Percentiles rank a stretch among this genome's conserved stretches.
These are phyloP conservation scores for Leucania comma DNA, from an alignment of 2,888 invertebrate species.

Conservation along the genomic window DNA sequence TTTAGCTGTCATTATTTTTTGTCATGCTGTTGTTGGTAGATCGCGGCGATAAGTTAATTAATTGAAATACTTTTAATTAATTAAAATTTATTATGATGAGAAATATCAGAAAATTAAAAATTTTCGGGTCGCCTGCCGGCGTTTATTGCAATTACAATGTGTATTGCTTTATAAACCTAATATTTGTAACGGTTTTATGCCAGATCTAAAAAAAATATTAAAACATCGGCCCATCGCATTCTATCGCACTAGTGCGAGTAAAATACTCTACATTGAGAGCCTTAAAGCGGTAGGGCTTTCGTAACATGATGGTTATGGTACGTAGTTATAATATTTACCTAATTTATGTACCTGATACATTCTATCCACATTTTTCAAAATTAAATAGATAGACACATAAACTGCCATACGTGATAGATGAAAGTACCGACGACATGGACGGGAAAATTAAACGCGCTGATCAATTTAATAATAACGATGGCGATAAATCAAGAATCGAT, in stretches of 20 bases:
- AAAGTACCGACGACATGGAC: conserved; percentile 24
- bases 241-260: no score
- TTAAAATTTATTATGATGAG: conserved; percentile 44
- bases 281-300: no score
- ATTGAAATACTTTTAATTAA: conserved; percentile 48
- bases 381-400: neutral
- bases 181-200: neutral
- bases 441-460: conserved; percentile 45
- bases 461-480: conserved; percentile 48
- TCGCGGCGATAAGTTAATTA: conserved; percentile 56
- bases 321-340: no score
- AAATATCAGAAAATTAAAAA: conserved; percentile 37
- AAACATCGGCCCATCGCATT: no score
- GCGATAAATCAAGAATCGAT: conserved; percentile 62
- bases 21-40: conserved; percentile 41
- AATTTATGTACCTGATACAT: no score
- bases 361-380: neutral
- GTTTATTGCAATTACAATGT: neutral
- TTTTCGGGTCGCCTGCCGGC: conserved; percentile 19
- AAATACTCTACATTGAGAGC: no score
- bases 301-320: no score
- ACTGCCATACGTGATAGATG: neutral
- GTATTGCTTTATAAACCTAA: conserved; percentile 1
- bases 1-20: conserved; percentile 53
- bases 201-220: neutral